A percentile compares a stretch with the other conserved stretches of the same genome.
Conservation (phyloP, 2,888 invertebrate species). For the Polyommatus icarus region DNA sequence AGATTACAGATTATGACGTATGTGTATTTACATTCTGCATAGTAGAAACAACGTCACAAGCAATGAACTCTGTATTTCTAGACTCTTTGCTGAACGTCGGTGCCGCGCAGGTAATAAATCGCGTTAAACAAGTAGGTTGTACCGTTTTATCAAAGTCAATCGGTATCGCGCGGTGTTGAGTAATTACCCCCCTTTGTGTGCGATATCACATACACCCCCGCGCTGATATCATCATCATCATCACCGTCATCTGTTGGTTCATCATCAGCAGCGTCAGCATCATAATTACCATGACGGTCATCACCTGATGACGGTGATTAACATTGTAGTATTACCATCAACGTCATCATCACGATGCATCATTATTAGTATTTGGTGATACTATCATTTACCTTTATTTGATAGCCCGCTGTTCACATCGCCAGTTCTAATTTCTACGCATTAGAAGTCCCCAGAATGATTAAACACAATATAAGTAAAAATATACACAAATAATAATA, state of each 20-base stretch:
- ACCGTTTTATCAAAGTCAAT: constrained; percentile 80
- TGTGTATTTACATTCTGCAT: background rate
- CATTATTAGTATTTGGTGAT: too few species aligned
- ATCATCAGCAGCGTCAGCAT: background rate
- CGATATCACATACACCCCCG: constrained; percentile 35
- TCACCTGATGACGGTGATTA: too few species aligned
- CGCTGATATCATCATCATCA: background rate
- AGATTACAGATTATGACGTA: background rate
- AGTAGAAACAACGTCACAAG: background rate
- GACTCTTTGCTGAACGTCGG: constrained; percentile 51
- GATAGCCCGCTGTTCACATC: too few species aligned
- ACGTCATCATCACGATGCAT: too few species aligned
- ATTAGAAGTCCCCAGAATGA: too few species aligned
- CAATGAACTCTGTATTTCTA: constrained; percentile 38
- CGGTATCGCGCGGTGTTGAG: constrained; percentile 72
- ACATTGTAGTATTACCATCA: too few species aligned
- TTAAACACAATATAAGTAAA: background rate
- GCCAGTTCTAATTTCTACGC: too few species aligned
- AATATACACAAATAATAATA: background rate
- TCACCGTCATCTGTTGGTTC: background rate
- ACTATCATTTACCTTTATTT: too few species aligned
- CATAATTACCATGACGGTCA: background rate
- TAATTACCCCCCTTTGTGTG: constrained; percentile 60
- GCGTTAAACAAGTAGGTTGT: constrained; percentile 79
- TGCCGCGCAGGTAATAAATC: constrained; percentile 77